Base-by-base conservation (phyloP, 2,888 invertebrate species). In the Lycophotia porphyrea region DNA sequence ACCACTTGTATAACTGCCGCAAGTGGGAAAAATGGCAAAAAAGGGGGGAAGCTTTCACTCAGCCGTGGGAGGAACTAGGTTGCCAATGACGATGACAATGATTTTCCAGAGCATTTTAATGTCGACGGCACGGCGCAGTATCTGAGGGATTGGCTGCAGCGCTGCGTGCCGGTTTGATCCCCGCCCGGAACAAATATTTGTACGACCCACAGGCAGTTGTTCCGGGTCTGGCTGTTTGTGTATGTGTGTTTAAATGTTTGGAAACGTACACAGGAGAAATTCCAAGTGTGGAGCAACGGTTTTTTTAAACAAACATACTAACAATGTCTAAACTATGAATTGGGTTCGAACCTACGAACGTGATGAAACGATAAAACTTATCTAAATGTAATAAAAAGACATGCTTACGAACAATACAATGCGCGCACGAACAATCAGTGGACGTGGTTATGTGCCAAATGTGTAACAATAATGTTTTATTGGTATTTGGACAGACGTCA, bases 381-480 rank as follows among this genome's bases (percentile, higher is more conserved):
- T 58, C 64, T 71, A 36, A 63, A 71, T 36, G 52, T 44, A 79
- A 82, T 84, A 80, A 80, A 64, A 73, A 84, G 18, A 74, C 68
- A 42, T 74, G 73, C 67, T 71, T 39, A 36, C 52, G 44, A 65
- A 81, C 80, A 82, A 81, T 65, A 84, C 69, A 67, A 84, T 49
- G 58, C 55, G 34, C 75, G 31, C 61, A 34, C 68, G 66, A 74
- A 80, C 84, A 72, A 81, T 76, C 71, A 49, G 49, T 55, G n/a
- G 47, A 60, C n/a, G 81, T 44, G 76, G 64, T 73, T 73, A 58
- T 64, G 72, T 55, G 81, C 84, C 84, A 84, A 83, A 84, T 74
- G 65, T 77, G 61, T 67, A 66, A 58, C 82, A 68, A 71, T 81
- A 71, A 84, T 81, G 85, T 76, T 84, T 84, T 84, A 82, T 76